Base-by-base conservation (phyloP, 1,140 invertebrate species). In the Zaprionus lachaisei region DNA sequence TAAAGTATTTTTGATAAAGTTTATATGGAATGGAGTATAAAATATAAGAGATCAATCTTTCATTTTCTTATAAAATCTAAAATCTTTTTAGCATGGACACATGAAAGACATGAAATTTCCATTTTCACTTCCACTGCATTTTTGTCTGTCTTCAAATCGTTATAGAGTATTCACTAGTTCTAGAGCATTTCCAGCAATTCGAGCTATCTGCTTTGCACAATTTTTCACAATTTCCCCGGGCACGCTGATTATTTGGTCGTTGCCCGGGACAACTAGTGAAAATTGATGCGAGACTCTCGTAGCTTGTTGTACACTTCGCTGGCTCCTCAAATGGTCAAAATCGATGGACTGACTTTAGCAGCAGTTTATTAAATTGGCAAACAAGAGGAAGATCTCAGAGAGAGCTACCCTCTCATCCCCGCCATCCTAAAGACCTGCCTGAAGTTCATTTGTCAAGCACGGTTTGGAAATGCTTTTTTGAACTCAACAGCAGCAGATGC, bases 241-340 rank as follows among this genome's bases (percentile, higher is more conserved):
- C 65, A 60, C 74, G 41, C 57, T 80, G 81, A 89, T 87, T 89
- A 82, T 73, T 73, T 86, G 56, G 75, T 63, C 75, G 82, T 84
- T 83, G 84, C 73, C 84, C 81, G 44, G 81, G 84, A 73, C 84
- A 89, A 87, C 84, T 84, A 79, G 67, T 81, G 84, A 87, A 87
- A 87, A 87, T 87, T 87, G 84, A 87, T 89, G 84, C 84, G 58
- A 38, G n/a, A 20, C 72, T 74, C 20, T 28, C 20, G 51, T 38
- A 24, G 51, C 57, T 47, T 38, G 65, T 49, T 49, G 58, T 74
- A 68, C 72, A 63, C 72, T 69, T 74, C 67, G 72, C 67, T 75
- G 65, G 38, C 65, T 67, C n/a, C 65, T 67, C 63, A 66, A 66
- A 66, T 74, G 83, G 76, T 80, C 81, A 84, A 75, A 47, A 47